These are phyloP conservation scores for Hemaris fuciformis DNA, from an alignment of 2,888 invertebrate species.

Conservation along the genomic window DNA sequence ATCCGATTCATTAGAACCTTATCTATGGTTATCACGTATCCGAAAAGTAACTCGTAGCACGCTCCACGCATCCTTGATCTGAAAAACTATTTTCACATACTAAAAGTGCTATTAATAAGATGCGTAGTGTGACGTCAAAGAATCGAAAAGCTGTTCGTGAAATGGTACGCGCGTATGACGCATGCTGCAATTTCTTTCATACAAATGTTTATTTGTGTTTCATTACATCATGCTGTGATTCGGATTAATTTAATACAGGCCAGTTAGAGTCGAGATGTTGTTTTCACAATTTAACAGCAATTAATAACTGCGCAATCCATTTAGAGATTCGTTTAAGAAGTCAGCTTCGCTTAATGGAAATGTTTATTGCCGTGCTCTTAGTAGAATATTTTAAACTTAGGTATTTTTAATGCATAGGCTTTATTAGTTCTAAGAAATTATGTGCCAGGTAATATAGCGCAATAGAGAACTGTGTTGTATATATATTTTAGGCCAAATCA, in stretches of 20 bases:
- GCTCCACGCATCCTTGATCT: slow-evolving; percentile 4
- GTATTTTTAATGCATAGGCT: too few species aligned
- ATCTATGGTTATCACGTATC: slow-evolving; percentile 7
- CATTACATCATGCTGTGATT: slow-evolving; percentile 5
- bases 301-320: background rate
- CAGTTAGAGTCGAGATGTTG: background rate
- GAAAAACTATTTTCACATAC: slow-evolving; percentile 13
- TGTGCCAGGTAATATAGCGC: too few species aligned
- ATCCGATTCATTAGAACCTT: background rate
- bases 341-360: background rate
- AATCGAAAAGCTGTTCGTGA: background rate
- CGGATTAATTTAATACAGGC: background rate
- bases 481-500: too few species aligned
- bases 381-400: background rate
- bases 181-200: slow-evolving; percentile 6
- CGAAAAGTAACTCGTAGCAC: background rate
- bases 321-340: background rate
- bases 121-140: slow-evolving; percentile 5
- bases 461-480: too few species aligned
- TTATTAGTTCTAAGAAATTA: too few species aligned
- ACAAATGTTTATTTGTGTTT: slow-evolving; percentile 2
- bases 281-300: background rate
- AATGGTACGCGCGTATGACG: background rate
- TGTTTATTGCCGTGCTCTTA: background rate
- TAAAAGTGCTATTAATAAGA: slow-evolving; percentile 5